Base-by-base conservation (phyloP, 2,888 invertebrate species). In the Seladonia tumulorum region DNA sequence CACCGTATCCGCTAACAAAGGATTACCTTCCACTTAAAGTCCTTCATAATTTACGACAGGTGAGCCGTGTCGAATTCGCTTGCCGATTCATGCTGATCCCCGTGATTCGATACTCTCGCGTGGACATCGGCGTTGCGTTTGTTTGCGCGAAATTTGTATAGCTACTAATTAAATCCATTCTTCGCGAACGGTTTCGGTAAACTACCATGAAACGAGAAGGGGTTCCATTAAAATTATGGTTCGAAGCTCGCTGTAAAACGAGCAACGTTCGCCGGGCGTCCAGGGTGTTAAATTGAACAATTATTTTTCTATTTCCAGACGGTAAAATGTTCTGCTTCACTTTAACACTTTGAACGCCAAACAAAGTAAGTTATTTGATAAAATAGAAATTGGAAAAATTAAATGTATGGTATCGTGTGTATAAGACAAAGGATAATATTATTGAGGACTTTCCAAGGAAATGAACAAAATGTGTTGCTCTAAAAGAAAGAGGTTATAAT, bases 1-100 rank as follows among this genome's bases (percentile, higher is more conserved):
- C 39, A 76, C 72, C n/a, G 25, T 12, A 76, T 57, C 49, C 71
- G 53, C 63, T 76, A 84, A 75, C 77, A 70, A 82, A n/a, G 73
- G 74, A 78, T 84, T 82, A 84, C 49, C 74, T 53, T 71, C 74
- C 45, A 70, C 35, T 78, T 75, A 75, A 57, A 74, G 22, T 60
- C 42, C 42, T 77, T 63, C 74, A 84, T 74, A 77, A 84, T 82
- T 81, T 47, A 76, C 7, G 16, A 29, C 63, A 63, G 57, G 57
- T 57, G 57, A 57, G n/a, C n/a, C 57, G 57, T 57, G 57, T 57
- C n/a, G 57, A 57, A 57, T 57, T 57, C 8, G 12, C 12, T 53
- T 53, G n/a, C 10, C n/a, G 57, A 57, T 57, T 57, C 35, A 35
- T 35, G 57, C 3, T n/a, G 12, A 12, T 57, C 57, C 57, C 10